phyloP scores from a whole-genome alignment of 2,797 vertebrate genomes.

The Sebastes cheni region DNA sequence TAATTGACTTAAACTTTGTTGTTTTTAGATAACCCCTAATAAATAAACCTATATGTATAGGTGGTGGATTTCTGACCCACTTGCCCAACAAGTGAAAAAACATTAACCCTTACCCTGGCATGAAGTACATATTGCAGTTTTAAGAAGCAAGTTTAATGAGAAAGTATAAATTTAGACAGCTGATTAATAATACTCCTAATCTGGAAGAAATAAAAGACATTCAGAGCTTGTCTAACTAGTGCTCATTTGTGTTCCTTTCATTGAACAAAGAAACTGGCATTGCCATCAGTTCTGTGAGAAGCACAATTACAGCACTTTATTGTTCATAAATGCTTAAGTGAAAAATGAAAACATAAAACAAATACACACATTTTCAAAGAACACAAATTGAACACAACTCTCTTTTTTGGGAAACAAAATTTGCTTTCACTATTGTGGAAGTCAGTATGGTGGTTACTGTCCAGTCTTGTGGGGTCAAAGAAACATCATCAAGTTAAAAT shows the following conservation, averaged over 20 bases:
- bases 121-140: background rate
- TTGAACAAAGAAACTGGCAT: constrained; percentile 39
- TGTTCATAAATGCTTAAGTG: constrained; percentile 93
- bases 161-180: background rate
- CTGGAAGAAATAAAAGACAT: background rate
- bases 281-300: constrained; percentile 86
- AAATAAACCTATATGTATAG: no score
- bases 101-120: no score
- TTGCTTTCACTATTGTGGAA: constrained; percentile 62
- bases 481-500: constrained; percentile 77
- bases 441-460: constrained; percentile 73
- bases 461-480: constrained; percentile 69
- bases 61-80: no score
- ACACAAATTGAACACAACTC: constrained; percentile 91
- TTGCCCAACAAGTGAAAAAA: no score
- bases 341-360: constrained; percentile 84
- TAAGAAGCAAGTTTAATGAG: background rate
- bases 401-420: constrained; percentile 33
- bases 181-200: background rate
- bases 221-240: background rate
- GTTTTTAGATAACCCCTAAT: no score
- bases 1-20: no score
- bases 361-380: constrained; percentile 92
- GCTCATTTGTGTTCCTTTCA: background rate
- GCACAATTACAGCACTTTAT: constrained; percentile 99